phyloP scores from a whole-genome alignment of 2,797 vertebrate genomes.

The Falco cherrug region DNA sequence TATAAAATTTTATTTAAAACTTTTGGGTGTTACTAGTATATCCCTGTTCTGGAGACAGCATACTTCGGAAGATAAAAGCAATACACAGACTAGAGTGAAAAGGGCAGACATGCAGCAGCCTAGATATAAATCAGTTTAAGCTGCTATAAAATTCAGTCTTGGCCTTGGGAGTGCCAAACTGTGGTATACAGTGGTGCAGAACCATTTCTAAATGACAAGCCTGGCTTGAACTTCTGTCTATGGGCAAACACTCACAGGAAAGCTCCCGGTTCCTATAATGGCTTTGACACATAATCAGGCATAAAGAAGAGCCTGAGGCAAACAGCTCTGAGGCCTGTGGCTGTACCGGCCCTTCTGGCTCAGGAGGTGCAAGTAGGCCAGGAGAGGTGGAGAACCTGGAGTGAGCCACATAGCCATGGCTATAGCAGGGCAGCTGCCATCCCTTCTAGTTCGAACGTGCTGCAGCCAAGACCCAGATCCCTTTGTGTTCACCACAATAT shows the following conservation, averaged over 20 bases:
- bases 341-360: neutral
- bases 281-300: neutral
- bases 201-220: neutral
- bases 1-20: neutral
- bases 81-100: neutral
- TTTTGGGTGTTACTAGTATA: neutral
- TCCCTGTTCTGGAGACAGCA: neutral
- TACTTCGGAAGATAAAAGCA: slow-evolving; percentile 13
- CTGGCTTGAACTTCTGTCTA: neutral
- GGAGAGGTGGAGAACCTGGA: neutral
- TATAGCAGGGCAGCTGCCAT: neutral
- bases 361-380: neutral
- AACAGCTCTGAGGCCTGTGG: neutral
- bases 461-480: neutral
- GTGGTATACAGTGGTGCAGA: neutral
- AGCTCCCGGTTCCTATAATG: neutral
- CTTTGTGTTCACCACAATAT: neutral
- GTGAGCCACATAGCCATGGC: neutral
- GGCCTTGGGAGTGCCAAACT: neutral
- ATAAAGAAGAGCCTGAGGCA: neutral
- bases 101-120: neutral
- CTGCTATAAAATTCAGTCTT: neutral
- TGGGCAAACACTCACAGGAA: neutral
- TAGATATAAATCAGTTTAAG: neutral
- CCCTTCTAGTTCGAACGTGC: neutral